Percentiles rank a stretch among this genome's conserved stretches.
These are phyloP conservation scores for Toxostoma redivivum DNA, from an alignment of 2,113 vertebrate genomes.

Conservation along the genomic window DNA sequence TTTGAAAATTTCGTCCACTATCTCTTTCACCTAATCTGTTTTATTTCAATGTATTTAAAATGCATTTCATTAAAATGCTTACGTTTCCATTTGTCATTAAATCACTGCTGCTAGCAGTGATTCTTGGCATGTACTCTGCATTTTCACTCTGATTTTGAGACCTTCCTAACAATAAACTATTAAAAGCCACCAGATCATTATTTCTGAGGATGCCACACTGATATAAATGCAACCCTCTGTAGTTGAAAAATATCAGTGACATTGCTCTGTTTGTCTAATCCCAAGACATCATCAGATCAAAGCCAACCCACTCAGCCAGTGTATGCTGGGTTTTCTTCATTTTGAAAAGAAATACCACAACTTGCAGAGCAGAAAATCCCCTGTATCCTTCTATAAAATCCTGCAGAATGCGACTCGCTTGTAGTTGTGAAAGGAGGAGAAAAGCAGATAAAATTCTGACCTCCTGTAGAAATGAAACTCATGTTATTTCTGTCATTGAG, in stretches of 20 bases:
- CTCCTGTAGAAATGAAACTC: not conserved
- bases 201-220: not conserved
- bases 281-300: not conserved
- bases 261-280: not conserved
- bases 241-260: not conserved
- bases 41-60: not conserved
- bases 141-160: not conserved
- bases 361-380: slow-evolving; percentile 12
- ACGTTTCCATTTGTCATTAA: not conserved
- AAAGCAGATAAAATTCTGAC: not conserved
- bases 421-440: not conserved
- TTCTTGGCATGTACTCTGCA: not conserved
- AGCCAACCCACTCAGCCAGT: not conserved
- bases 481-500: not conserved
- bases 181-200: not conserved
- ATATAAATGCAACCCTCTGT: not conserved
- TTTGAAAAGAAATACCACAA: not conserved
- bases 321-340: not conserved
- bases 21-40: not conserved
- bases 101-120: not conserved
- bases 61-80: not conserved
- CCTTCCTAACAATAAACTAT: not conserved
- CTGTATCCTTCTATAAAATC: not conserved
- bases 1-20: not conserved
- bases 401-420: not conserved